Conservation (phyloP, 2,797 vertebrate genomes). For the Pseudotriccus pelzelni region DNA sequence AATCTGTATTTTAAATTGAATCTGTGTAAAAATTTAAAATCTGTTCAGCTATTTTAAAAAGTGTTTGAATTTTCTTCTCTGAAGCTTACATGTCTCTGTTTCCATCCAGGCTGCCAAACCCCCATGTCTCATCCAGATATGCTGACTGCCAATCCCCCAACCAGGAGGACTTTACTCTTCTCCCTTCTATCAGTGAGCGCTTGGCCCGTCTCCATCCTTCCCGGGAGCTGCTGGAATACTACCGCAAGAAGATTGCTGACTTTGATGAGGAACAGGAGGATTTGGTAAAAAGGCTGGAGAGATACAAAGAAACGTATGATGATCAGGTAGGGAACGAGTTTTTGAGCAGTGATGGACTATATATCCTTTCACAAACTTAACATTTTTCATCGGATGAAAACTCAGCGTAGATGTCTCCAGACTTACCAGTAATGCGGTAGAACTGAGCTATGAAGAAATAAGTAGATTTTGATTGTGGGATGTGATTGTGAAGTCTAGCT, state of each 20-base stretch:
- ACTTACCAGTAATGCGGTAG: not conserved
- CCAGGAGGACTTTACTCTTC: conserved; percentile 76
- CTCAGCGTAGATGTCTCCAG: not conserved
- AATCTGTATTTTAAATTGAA: not conserved
- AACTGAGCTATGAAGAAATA: not conserved
- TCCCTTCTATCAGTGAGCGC: conserved; percentile 86
- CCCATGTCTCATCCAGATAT: not conserved
- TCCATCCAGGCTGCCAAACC: not conserved
- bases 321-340: conserved; percentile 79
- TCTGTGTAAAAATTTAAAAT: not conserved
- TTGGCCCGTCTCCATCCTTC: conserved; percentile 86
- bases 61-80: not conserved
- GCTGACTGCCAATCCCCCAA: not conserved
- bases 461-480: not conserved
- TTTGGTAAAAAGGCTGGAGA: conserved; percentile 86
- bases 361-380: not conserved
- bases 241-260: conserved; percentile 87
- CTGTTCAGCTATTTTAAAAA: not conserved
- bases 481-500: not conserved
- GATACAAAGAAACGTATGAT: conserved; percentile 82
- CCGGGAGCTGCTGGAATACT: conserved; percentile 91
- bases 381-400: not conserved
- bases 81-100: not conserved
- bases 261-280: conserved; percentile 91
- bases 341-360: fast-evolving